Percentiles rank a stretch among this genome's conserved stretches.
phyloP scores from a whole-genome alignment of 2,888 invertebrate species.

The Netelia inedita region DNA sequence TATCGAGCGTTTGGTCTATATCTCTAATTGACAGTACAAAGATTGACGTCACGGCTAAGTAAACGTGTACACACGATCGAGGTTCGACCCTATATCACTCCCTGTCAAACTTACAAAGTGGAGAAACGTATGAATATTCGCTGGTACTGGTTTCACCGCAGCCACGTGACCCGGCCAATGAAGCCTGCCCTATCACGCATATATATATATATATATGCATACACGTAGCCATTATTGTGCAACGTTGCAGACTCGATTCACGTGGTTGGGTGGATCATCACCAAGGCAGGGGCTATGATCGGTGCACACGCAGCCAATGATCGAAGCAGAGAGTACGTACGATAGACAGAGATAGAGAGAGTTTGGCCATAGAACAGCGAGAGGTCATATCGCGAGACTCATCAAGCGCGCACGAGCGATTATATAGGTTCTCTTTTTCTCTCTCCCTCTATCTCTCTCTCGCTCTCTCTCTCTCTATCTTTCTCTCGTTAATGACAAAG shows the following conservation, averaged over 20 bases:
- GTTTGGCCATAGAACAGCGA: constrained; percentile 13
- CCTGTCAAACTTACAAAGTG: too few species aligned
- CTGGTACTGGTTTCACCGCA: too few species aligned
- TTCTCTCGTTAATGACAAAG: constrained; percentile 61
- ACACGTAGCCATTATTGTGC: constrained; percentile 12
- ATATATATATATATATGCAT: constrained; percentile 1
- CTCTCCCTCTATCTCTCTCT: not conserved
- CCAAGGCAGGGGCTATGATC: constrained; percentile 5
- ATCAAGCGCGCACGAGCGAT: constrained; percentile 22
- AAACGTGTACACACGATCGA: too few species aligned
- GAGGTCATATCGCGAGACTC: constrained; percentile 53
- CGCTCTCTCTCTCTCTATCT: too few species aligned
- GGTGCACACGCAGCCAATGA: constrained; percentile 25
- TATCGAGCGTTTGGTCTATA: too few species aligned
- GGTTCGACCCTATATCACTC: too few species aligned
- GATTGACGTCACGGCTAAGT: too few species aligned
- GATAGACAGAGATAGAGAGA: constrained; percentile 3
- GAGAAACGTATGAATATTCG: too few species aligned
- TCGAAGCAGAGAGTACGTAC: not conserved
- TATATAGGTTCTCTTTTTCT: not conserved
- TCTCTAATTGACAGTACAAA: too few species aligned
- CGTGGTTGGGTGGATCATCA: constrained; percentile 9
- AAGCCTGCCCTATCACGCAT: too few species aligned
- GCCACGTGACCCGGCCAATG: too few species aligned
- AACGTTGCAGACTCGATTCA: constrained; percentile 36